phyloP scores from a whole-genome alignment of 2,888 invertebrate species.

The Epistrophe eligans region DNA sequence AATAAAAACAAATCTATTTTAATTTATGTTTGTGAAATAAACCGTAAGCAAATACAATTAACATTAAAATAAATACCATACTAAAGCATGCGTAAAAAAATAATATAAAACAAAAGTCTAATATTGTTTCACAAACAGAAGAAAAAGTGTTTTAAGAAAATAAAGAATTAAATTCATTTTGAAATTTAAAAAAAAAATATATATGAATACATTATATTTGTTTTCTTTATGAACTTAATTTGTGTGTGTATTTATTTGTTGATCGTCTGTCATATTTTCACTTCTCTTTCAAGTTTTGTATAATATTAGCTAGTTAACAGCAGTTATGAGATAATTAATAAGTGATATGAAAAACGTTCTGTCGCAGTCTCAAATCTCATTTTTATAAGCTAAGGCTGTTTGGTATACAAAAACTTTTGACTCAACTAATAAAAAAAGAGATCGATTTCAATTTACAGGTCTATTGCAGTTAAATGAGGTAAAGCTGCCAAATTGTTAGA shows the following conservation, averaged over 20 bases:
- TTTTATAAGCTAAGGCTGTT: neutral
- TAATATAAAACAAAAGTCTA: slow-evolving; percentile 59
- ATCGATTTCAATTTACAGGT: too few species aligned
- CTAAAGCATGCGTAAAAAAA: slow-evolving; percentile 70
- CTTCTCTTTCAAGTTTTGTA: neutral
- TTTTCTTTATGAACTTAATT: slow-evolving; percentile 1
- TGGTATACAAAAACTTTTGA: too few species aligned
- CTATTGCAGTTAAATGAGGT: too few species aligned
- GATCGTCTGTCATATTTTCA: neutral
- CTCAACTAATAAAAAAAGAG: too few species aligned
- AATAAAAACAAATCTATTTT: slow-evolving; percentile 32
- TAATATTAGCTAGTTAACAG: neutral
- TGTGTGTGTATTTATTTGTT: neutral
- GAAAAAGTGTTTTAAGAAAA: slow-evolving; percentile 75
- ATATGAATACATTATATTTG: slow-evolving; percentile 6
- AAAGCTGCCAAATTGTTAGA: too few species aligned
- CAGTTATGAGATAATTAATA: too few species aligned
- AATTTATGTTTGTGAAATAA: slow-evolving; percentile 68
- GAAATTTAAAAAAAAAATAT: slow-evolving; percentile 75
- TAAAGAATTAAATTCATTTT: slow-evolving; percentile 79
- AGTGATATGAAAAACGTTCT: too few species aligned
- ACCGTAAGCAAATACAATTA: slow-evolving; percentile 62
- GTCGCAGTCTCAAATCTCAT: neutral
- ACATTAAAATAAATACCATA: slow-evolving; percentile 66
- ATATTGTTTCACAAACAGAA: slow-evolving; percentile 73